A percentile compares a stretch with the other conserved stretches of the same genome.
These are phyloP conservation scores for Cryptoblepharus egeriae DNA, from an alignment of 2,797 vertebrate genomes.

Conservation along the genomic window DNA sequence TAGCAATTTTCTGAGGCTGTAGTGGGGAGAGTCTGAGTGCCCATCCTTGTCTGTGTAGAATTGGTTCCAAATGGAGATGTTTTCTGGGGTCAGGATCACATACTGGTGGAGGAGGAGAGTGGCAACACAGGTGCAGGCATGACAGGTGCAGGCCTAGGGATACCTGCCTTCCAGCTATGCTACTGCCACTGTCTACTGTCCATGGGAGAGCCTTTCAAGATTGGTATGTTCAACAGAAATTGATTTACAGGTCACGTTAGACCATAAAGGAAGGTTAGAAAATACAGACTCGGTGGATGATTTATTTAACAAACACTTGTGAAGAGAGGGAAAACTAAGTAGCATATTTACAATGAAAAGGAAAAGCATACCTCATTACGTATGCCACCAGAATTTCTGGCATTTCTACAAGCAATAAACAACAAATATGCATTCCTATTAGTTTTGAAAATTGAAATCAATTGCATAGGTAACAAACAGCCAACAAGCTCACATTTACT, in stretches of 20 bases:
- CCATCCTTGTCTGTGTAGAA: too few species aligned
- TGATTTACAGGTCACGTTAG: background rate
- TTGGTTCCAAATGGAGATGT: too few species aligned
- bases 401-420: background rate
- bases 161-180: too few species aligned
- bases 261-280: background rate
- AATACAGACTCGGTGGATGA: background rate
- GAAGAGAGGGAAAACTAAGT: conserved; percentile 9
- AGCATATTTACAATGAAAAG: background rate
- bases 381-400: conserved; percentile 2
- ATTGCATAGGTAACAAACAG: conserved; percentile 7
- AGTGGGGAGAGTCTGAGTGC: too few species aligned
- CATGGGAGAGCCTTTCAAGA: background rate
- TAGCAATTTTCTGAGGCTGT: too few species aligned
- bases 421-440: conserved; percentile 10
- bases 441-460: conserved; percentile 47
- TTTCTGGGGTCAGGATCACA: too few species aligned
- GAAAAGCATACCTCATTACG: conserved; percentile 1
- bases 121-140: too few species aligned
- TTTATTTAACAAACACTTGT: background rate
- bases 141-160: too few species aligned
- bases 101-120: too few species aligned
- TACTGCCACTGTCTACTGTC: too few species aligned
- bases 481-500: conserved; percentile 33
- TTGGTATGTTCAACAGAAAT: background rate